Conservation (phyloP, 2,797 vertebrate genomes). For the Choloepus didactylus region DNA sequence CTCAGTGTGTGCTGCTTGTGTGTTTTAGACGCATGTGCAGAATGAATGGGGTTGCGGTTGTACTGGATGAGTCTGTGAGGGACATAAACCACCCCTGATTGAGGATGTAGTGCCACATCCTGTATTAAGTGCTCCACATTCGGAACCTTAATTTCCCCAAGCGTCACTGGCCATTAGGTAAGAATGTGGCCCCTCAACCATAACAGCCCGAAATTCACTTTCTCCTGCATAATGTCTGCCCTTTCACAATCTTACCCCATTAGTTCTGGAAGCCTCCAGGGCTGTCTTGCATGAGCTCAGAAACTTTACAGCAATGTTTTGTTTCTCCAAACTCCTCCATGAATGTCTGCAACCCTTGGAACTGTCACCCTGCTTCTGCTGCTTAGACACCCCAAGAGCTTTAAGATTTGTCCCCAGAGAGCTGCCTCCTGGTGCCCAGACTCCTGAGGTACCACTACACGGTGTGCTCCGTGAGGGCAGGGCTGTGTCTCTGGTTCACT, state of each 20-base stretch:
- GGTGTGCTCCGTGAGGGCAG: accelerated
- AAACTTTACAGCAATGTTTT: neutral
- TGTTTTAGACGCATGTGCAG: neutral
- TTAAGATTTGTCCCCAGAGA: neutral
- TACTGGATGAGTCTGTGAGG: accelerated
- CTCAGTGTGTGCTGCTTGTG: neutral
- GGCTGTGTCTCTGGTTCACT: neutral
- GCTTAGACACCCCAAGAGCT: neutral
- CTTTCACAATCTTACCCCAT: neutral
- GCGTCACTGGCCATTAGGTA: neutral
- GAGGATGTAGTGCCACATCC: neutral
- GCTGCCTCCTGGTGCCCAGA: neutral
- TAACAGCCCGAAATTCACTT: too few species aligned
- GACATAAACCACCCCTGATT: neutral
- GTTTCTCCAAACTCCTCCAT: neutral
- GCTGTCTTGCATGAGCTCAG: neutral
- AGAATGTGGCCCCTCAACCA: neutral
- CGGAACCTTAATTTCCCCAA: neutral
- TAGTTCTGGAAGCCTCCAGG: neutral
- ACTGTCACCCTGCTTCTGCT: neutral
- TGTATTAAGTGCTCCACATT: too few species aligned
- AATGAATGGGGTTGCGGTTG: neutral
- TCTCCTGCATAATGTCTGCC: neutral
- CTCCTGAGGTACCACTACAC: neutral
- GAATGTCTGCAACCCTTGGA: neutral